These are phyloP conservation scores for Teleopsis dalmanni DNA, from an alignment of 1,140 invertebrate genomes.

Conservation along the genomic window DNA sequence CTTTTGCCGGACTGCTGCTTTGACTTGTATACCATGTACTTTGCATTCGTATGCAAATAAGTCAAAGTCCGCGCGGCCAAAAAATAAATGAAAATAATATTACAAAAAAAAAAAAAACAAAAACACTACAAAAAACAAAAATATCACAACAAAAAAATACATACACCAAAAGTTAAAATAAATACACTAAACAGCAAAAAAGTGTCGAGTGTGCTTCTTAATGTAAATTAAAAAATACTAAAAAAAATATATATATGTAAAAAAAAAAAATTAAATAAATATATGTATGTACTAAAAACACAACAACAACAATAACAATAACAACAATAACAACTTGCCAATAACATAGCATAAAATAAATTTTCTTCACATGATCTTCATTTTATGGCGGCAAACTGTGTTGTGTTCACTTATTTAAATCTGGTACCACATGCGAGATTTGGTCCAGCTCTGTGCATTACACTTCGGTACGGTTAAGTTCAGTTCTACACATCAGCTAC, in stretches of 20 bases:
- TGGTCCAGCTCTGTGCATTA: too few relatives aligned
- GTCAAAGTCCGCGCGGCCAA: conserved; percentile 5
- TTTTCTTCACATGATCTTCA: background rate
- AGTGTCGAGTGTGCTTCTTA: background rate
- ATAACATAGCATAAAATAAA: too few relatives aligned
- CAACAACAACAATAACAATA: background rate
- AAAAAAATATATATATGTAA: background rate
- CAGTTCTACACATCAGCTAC: too few relatives aligned
- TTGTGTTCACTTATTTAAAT: background rate
- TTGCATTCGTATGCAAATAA: conserved; percentile 17
- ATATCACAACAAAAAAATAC: too few relatives aligned
- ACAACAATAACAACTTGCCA: background rate
- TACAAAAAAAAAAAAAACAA: background rate
- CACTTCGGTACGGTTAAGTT: too few relatives aligned
- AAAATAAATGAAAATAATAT: conserved; percentile 1
- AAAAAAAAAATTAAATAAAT: background rate
- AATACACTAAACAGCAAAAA: background rate
- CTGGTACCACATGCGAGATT: too few relatives aligned
- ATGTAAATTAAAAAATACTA: background rate
- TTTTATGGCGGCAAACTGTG: background rate
- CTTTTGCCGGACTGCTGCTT: background rate
- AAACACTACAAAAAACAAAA: background rate
- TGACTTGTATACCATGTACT: conserved; percentile 4
- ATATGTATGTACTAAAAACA: background rate
- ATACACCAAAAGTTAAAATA: background rate